Evolutionary conservation across 2,888 invertebrate species (phyloP).

Genomic region (Lymantria monacha): DNA sequence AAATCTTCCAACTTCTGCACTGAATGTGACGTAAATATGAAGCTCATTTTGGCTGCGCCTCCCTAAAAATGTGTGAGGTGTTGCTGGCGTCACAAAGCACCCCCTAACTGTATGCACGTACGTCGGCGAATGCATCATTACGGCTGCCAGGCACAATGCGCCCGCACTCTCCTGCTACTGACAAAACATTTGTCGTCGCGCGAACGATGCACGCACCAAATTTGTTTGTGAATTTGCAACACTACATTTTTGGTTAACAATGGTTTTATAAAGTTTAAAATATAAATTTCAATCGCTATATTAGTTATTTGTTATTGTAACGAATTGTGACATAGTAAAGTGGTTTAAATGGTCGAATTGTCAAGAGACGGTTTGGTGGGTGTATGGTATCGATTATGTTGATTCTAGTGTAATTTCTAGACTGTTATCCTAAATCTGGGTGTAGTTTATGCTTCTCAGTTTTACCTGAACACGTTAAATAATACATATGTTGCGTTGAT

Average conservation of each 20-base stretch:
- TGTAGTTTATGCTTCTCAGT: too few species aligned
- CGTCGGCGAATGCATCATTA: conserved; percentile 63
- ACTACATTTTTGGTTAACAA: conserved; percentile 15
- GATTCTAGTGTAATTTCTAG: too few species aligned
- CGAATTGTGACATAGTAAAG: too few species aligned
- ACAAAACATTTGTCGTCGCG: conserved; percentile 32
- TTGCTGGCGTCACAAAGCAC: conserved; percentile 28
- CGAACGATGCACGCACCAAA: conserved; percentile 28
- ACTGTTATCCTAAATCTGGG: too few species aligned
- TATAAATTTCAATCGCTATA: too few species aligned
- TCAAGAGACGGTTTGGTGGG: too few species aligned
- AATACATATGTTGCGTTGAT: too few species aligned
- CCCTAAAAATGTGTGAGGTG: conserved; percentile 31
- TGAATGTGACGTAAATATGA: conserved; percentile 18
- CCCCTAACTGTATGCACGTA: conserved; percentile 37
- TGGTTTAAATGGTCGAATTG: too few species aligned
- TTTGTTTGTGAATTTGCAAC: conserved; percentile 32
- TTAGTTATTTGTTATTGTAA: too few species aligned
- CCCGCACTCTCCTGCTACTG: conserved; percentile 35
- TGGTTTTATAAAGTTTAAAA: background rate
- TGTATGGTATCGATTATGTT: too few species aligned
- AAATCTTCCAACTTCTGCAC: too few species aligned
- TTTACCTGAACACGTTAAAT: too few species aligned
- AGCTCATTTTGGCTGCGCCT: conserved; percentile 25
- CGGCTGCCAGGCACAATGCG: conserved; percentile 46